Evolutionary conservation across 2,888 invertebrate species (phyloP), one percentile per base, ranked within the genome.

Genomic region (Galerucella nymphaeae): DNA sequence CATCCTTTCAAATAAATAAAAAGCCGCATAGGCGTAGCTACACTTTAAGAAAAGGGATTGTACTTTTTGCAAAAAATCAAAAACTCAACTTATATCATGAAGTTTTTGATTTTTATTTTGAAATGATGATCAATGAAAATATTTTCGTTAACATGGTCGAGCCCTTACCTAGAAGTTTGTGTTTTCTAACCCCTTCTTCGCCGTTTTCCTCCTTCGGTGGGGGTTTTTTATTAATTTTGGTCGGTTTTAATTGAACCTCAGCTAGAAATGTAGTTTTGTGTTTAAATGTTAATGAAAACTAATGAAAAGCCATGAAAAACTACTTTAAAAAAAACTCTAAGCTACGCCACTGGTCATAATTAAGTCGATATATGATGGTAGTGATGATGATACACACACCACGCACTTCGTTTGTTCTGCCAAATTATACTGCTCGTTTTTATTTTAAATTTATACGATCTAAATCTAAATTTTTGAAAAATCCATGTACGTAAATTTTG

Each of bases 181-280:
- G 82, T 73, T 84, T 83, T 79, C 84, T 83, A 75, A 79, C 79
- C 68, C 79, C 79, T 69, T 85, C 86, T 73, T 85, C 77, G 58
- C 85, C 77, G 63, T 76, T 83, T 76, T 85, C 84, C 61, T 82
- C 82, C 2, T 81, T 79, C 5, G 81, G 79, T 66, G 83, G 81
- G 76, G 80, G 82, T 72, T 77, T 79, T 72, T 82, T 82, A 70
- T 83, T 80, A 10, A 70, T 58, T 53, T 80, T 78, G 8, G 82
- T 81, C 73, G 82, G 82, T 76, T 82, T 77, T 63, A 83, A 77
- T 71, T 83, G 83, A 63, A 83, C 80, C 66, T 75, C 71, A 74
- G 81, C 80, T 82, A 82, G 76, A 80, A 77, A 76, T 75, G 55
- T 55, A 65, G 30, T 66, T 64, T 55, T 61, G 58, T 66, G 71